Evolutionary conservation across 2,888 invertebrate genomes (phyloP), one percentile per base, ranked within the genome.

Genomic region (Bellardia bayeri): DNA sequence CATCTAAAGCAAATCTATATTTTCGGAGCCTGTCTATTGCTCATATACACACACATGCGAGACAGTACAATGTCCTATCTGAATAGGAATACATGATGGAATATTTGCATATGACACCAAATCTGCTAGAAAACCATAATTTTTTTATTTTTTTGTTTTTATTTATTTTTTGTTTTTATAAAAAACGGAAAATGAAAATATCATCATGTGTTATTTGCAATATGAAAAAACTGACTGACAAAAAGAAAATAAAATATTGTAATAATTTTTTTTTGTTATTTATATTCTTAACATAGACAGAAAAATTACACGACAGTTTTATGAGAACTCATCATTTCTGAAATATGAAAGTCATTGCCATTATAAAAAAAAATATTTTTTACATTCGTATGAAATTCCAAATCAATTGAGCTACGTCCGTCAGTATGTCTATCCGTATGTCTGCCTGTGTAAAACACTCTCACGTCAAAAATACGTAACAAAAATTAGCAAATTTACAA

Each of bases 71-170:
- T 76, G 30, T 76, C 68, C 61, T 69, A 56, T 63, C 13, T 42
- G 42, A 68, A 64, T 33, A 58, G n/a, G 45, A 45, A 45, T 45
- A 13, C 49, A 37, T 1, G n/a, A 37, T 72, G 11, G 13, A 71
- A 56, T 16, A 64, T 71, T 83, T 76, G 69, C 83, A 83, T 76
- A 78, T 75, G 58, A 37, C 37, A 58, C 13, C 49, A 49, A 68
- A 61, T 40, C 51, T 82, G 16, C 13, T 30, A 37, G 68, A 51
- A 75, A 51, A 51, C 8, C 23, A 40, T 8, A 61, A 40, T 71
- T 37, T 30, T 14, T 9, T 23, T 23, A 23, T 23, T 23, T 23
- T 23, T 23, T 42, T 42, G 23, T 56, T 56, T 23, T 49, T 13
- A n/a, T 33, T 30, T 42, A 33, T 16, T 23, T 11, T 45, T 13